These are phyloP conservation scores for Agonopterix subpropinquella DNA, from an alignment of 2,888 invertebrate species.

Conservation along the genomic window DNA sequence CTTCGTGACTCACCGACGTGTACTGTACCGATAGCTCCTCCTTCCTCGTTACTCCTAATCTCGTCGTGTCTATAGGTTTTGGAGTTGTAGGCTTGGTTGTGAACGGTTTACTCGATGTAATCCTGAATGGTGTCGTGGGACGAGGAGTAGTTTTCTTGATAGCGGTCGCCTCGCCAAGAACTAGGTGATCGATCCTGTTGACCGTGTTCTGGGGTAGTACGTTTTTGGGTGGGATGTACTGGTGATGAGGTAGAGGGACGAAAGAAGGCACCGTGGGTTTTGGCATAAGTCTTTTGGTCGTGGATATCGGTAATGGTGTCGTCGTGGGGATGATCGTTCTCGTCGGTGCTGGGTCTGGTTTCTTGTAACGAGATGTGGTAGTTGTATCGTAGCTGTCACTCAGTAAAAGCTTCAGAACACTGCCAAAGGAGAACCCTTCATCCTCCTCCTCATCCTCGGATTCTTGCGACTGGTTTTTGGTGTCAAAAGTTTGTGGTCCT, in stretches of 20 bases:
- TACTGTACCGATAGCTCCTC: conserved; percentile 21
- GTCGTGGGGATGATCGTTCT: conserved; percentile 15
- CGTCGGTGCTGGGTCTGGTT: conserved; percentile 5
- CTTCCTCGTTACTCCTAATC: conserved; percentile 15
- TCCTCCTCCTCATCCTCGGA: conserved; percentile 58
- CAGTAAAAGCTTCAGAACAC: conserved; percentile 77
- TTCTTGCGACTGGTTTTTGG: conserved; percentile 34
- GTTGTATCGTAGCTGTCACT: conserved; percentile 61
- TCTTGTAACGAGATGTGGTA: conserved; percentile 23
- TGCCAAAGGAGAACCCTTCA: conserved; percentile 77
- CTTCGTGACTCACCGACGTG: conserved; percentile 21
- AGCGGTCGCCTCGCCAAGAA: conserved; percentile 61
- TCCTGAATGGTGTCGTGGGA: conserved; percentile 23
- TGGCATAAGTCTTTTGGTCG: conserved; percentile 18
- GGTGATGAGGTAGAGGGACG: conserved; percentile 39
- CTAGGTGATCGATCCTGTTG: conserved; percentile 60
- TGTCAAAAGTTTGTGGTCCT: conserved; percentile 25
- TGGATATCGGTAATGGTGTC: conserved; percentile 14
- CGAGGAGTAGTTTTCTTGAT: conserved; percentile 43
- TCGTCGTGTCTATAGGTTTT: conserved; percentile 18
- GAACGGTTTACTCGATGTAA: conserved; percentile 15
- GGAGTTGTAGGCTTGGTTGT: conserved; percentile 15
- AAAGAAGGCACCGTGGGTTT: conserved; percentile 33
- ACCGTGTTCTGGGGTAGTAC: conserved; percentile 33
- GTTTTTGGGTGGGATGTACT: conserved; percentile 37